A percentile compares a stretch with the other conserved stretches of the same genome.
phyloP scores from a whole-genome alignment of 2,797 vertebrate genomes.

The Philypnodon macrostomus region DNA sequence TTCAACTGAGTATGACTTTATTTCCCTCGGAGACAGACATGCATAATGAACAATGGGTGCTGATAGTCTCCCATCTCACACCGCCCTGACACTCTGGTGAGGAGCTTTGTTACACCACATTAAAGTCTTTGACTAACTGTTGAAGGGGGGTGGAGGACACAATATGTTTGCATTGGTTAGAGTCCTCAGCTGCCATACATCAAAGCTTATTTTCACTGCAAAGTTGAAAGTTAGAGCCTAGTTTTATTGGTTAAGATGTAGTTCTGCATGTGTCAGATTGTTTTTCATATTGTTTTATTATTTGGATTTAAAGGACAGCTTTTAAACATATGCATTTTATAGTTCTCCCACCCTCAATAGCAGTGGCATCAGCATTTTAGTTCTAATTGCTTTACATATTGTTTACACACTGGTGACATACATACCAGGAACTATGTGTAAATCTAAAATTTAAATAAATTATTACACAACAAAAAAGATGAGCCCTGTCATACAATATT shows the following conservation, averaged over 20 bases:
- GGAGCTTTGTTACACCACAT: slow-evolving; percentile 66
- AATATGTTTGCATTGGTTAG: slow-evolving; percentile 48
- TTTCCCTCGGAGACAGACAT: slow-evolving; percentile 61
- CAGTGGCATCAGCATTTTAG: background rate
- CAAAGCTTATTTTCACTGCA: slow-evolving; percentile 23
- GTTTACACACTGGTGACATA: background rate
- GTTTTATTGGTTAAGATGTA: slow-evolving; percentile 7
- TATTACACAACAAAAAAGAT: no score
- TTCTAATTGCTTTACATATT: background rate
- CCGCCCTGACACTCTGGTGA: slow-evolving; percentile 28
- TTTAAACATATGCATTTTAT: background rate
- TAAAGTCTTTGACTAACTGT: slow-evolving; percentile 59
- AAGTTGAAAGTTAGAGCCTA: slow-evolving; percentile 9
- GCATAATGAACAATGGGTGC: slow-evolving; percentile 65
- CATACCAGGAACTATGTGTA: no score
- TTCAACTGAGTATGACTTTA: slow-evolving; percentile 57
- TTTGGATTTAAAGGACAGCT: background rate
- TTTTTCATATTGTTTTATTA: no score
- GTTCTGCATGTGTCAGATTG: background rate
- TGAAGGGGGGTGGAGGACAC: slow-evolving; percentile 48
- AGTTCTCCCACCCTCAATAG: background rate
- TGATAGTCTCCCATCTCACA: slow-evolving; percentile 45
- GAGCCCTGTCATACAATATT: no score
- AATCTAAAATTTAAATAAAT: no score
- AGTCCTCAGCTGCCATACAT: slow-evolving; percentile 54